These are phyloP conservation scores for Varanus komodoensis DNA, from an alignment of 2,113 vertebrate genomes.

Conservation along the genomic window DNA sequence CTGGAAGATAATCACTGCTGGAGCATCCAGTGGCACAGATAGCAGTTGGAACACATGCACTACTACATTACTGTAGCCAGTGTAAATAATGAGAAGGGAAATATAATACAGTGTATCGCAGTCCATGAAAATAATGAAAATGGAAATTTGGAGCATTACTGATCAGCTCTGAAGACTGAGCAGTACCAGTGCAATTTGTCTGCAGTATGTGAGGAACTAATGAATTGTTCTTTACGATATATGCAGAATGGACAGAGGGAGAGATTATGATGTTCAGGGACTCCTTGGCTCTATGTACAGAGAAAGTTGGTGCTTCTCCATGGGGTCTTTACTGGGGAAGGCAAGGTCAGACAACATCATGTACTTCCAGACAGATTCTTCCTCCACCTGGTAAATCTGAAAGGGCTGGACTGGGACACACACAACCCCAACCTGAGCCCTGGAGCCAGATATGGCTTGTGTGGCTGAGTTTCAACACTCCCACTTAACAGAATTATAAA, in stretches of 20 bases:
- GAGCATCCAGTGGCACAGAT: not conserved
- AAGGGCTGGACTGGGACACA: too few species aligned
- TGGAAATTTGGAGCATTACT: not conserved
- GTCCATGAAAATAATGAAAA: constrained; percentile 1
- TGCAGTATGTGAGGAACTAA: not conserved
- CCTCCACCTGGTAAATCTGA: not conserved
- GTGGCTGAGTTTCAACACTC: too few species aligned
- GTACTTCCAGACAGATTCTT: too few species aligned
- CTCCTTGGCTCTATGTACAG: not conserved
- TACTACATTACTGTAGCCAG: not conserved
- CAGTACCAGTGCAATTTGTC: not conserved
- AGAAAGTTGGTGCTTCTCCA: too few species aligned
- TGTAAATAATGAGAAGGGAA: not conserved
- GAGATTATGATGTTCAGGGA: not conserved
- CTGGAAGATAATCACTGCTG: not conserved
- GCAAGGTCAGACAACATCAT: not conserved
- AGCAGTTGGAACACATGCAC: not conserved
- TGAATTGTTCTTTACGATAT: not conserved
- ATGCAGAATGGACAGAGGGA: not conserved
- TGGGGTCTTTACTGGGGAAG: not conserved
- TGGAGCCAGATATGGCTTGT: too few species aligned
- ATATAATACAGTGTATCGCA: not conserved
- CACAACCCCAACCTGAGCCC: too few species aligned
- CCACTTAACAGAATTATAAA: not conserved
- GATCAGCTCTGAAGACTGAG: not conserved